Evolutionary conservation across 2,888 invertebrate genomes (phyloP).

Genomic region (Torymus aiolomorphi): DNA sequence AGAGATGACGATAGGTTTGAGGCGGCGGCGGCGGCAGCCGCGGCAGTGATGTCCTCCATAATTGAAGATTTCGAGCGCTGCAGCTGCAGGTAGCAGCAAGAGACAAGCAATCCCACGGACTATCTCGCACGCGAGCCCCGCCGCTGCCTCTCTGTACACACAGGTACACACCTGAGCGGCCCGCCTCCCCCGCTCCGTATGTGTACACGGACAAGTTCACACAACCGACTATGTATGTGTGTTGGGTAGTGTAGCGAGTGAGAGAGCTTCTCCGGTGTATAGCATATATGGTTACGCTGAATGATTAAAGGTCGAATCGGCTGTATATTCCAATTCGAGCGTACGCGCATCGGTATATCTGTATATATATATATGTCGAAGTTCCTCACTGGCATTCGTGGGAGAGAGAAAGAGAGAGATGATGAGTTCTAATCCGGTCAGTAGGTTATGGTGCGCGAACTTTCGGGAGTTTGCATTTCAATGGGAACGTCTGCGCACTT

Average conservation of each 20-base stretch:
- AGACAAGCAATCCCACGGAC: conserved; percentile 13
- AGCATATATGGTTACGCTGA: conserved; percentile 18
- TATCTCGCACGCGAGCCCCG: not conserved
- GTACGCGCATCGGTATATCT: too few relatives aligned
- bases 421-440: too few relatives aligned
- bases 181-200: not conserved
- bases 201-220: conserved; percentile 17
- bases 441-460: too few relatives aligned
- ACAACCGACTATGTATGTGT: not conserved
- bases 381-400: too few relatives aligned
- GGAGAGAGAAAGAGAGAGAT: too few relatives aligned
- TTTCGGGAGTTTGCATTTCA: too few relatives aligned
- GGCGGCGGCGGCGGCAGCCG: not conserved
- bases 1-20: conserved; percentile 32
- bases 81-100: conserved; percentile 6
- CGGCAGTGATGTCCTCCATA: conserved; percentile 35
- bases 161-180: not conserved
- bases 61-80: conserved; percentile 44
- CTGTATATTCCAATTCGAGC: not conserved
- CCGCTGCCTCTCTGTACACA: conserved; percentile 9
- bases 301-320: conserved; percentile 25
- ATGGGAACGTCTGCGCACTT: too few relatives aligned
- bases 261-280: not conserved
- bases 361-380: too few relatives aligned
- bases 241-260: too few relatives aligned